Evolutionary conservation across 1,140 invertebrate species (phyloP).

Genomic region (Ctenoplectra terminalis): DNA sequence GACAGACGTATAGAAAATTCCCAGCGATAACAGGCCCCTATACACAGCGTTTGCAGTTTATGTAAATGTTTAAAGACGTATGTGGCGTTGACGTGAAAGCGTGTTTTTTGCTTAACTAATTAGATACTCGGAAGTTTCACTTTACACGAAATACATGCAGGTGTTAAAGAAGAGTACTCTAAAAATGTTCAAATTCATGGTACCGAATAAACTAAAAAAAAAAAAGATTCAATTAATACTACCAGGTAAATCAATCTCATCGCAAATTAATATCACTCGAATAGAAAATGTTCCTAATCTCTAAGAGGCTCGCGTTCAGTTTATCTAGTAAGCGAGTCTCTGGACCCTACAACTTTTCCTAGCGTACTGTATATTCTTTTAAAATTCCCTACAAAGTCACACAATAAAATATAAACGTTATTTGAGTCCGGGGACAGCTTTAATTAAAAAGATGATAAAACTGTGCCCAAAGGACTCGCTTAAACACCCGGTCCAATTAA

Average conservation of each 20-base stretch:
- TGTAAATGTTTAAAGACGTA: not conserved
- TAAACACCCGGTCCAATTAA: not conserved
- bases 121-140: not conserved
- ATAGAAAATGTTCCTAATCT: too few relatives aligned
- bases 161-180: not conserved
- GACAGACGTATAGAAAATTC: not conserved
- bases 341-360: too few relatives aligned
- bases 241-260: too few relatives aligned
- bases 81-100: not conserved
- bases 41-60: not conserved
- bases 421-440: not conserved
- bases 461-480: not conserved
- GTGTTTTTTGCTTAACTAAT: not conserved
- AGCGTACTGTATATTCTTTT: too few relatives aligned
- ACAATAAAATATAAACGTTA: too few relatives aligned
- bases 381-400: too few relatives aligned
- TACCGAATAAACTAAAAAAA: too few relatives aligned
- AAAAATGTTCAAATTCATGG: too few relatives aligned
- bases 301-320: too few relatives aligned
- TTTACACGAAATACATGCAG: not conserved
- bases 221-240: too few relatives aligned
- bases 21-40: not conserved
- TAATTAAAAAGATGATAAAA: constrained; percentile 6
- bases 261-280: too few relatives aligned
- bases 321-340: too few relatives aligned